Conservation (phyloP, 2,113 vertebrate genomes). For the Rissa tridactyla region DNA sequence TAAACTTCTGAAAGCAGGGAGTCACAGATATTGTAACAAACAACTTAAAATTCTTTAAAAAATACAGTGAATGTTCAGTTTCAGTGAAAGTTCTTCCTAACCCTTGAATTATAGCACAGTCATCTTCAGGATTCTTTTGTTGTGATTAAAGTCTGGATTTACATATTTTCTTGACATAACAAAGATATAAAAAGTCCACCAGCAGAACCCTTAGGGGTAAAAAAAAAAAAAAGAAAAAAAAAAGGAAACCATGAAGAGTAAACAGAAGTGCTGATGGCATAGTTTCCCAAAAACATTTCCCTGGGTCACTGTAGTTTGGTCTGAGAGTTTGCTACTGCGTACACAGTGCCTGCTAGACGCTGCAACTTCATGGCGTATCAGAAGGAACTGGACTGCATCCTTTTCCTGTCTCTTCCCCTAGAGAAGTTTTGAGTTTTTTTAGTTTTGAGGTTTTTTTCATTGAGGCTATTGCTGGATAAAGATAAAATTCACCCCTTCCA, state of each 20-base stretch:
- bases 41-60: neutral
- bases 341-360: slow-evolving; percentile 72
- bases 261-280: slow-evolving; percentile 80
- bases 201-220: neutral
- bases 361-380: slow-evolving; percentile 78
- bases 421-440: slow-evolving; percentile 25
- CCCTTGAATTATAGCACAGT: neutral
- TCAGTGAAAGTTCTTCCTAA: neutral
- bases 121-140: neutral
- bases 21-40: neutral
- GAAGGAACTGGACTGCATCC: slow-evolving; percentile 86
- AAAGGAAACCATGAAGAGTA: slow-evolving; percentile 79
- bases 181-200: slow-evolving; percentile 17
- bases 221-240: neutral
- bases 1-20: neutral
- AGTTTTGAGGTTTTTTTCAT: slow-evolving; percentile 19
- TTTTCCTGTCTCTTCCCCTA: slow-evolving; percentile 83
- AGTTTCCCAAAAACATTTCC: slow-evolving; percentile 77
- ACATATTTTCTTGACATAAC: neutral
- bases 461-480: slow-evolving; percentile 36
- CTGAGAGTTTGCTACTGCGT: slow-evolving; percentile 74
- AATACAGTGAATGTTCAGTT: neutral
- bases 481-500: slow-evolving; percentile 53
- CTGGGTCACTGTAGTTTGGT: slow-evolving; percentile 72
- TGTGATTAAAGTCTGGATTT: neutral